Conservation (phyloP, 2,888 invertebrate species). For the Eueremaeus valkanovi region DNA sequence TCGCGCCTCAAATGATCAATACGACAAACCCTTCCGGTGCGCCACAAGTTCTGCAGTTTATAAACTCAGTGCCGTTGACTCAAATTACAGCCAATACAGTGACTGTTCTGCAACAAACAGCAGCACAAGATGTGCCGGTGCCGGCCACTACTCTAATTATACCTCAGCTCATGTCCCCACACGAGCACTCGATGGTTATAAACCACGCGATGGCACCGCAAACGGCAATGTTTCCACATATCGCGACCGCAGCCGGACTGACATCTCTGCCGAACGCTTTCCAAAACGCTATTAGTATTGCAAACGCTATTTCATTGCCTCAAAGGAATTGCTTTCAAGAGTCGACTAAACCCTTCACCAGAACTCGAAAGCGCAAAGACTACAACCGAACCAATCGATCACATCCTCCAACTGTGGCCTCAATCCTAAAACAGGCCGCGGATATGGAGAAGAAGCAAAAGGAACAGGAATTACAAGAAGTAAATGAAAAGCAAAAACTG, state of each 20-base stretch:
- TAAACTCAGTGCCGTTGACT: conserved; percentile 36
- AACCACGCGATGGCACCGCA: conserved; percentile 6
- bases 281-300: not conserved
- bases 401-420: conserved; percentile 35
- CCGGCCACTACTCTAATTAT: not conserved
- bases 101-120: conserved; percentile 15
- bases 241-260: not conserved
- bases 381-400: conserved; percentile 1
- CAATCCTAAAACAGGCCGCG: conserved; percentile 23
- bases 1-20: conserved; percentile 45
- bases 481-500: too few relatives aligned
- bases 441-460: not conserved
- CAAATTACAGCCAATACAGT: conserved; percentile 17
- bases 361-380: conserved; percentile 1
- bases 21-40: not conserved
- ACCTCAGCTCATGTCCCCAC: not conserved
- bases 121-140: not conserved
- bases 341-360: not conserved
- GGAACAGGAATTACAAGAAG: too few relatives aligned
- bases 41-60: conserved; percentile 30
- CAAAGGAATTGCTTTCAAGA: not conserved
- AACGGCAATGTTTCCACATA: conserved; percentile 2
- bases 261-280: not conserved
- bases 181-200: not conserved
- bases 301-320: conserved; percentile 16